Percentiles rank a stretch among this genome's conserved stretches.
These are phyloP conservation scores for Chamaea fasciata DNA, from an alignment of 2,113 vertebrate species.

Conservation along the genomic window DNA sequence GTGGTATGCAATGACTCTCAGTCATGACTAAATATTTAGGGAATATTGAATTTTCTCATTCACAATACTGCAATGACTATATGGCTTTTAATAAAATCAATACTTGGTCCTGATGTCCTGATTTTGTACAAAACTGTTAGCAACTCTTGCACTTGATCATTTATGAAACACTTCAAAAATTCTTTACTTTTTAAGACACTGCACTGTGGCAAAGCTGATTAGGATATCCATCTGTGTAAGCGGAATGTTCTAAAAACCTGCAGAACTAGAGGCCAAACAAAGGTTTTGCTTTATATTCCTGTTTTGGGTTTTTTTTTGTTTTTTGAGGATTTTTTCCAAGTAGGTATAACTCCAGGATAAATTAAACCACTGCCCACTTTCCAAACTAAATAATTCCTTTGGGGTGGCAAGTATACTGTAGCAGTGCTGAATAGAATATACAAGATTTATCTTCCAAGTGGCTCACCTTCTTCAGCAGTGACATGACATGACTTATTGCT, in stretches of 20 bases:
- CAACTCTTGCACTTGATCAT: not conserved
- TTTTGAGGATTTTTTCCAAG: not conserved
- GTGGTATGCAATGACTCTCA: not conserved
- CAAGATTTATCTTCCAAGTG: not conserved
- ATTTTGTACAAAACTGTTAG: not conserved
- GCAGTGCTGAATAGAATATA: not conserved
- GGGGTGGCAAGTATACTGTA: not conserved
- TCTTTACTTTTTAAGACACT: not conserved
- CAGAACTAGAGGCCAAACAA: not conserved
- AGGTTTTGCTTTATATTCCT: not conserved
- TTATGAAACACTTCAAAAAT: not conserved
- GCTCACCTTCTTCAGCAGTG: not conserved
- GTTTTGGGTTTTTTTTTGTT: not conserved
- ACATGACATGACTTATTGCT: not conserved
- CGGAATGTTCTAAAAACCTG: not conserved
- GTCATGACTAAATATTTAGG: not conserved
- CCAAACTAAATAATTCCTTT: not conserved
- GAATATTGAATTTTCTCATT: not conserved
- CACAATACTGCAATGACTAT: rapidly evolving
- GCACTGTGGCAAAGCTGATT: not conserved
- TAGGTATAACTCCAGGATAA: not conserved
- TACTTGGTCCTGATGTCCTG: not conserved
- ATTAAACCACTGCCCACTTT: not conserved
- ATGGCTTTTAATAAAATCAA: not conserved
- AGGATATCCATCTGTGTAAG: not conserved